These are phyloP conservation scores for Drosophila kepulauana DNA, from an alignment of 1,140 invertebrate genomes.

Conservation along the genomic window DNA sequence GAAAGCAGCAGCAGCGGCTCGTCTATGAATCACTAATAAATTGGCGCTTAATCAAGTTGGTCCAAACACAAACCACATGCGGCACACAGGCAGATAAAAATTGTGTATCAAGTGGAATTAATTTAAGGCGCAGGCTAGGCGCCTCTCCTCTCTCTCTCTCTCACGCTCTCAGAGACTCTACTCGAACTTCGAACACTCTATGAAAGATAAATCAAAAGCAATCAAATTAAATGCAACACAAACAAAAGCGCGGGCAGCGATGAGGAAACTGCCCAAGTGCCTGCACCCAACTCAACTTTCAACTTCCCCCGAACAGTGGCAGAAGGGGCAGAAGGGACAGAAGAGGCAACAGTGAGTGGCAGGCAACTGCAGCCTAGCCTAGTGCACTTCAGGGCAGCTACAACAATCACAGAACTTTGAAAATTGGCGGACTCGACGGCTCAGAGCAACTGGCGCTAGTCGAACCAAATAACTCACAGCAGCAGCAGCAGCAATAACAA, in stretches of 20 bases:
- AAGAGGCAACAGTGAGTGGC: slow-evolving; percentile 47
- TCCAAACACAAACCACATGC: slow-evolving; percentile 51
- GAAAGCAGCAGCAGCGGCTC: slow-evolving; percentile 68
- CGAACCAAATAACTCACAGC: slow-evolving; percentile 54
- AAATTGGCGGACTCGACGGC: slow-evolving; percentile 67
- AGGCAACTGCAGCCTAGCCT: slow-evolving; percentile 55
- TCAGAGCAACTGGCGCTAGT: slow-evolving; percentile 50
- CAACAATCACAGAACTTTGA: slow-evolving; percentile 61
- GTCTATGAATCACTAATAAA: slow-evolving; percentile 76
- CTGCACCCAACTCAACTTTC: slow-evolving; percentile 24
- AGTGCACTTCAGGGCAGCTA: slow-evolving; percentile 66
- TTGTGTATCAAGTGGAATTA: slow-evolving; percentile 78
- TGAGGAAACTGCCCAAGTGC: slow-evolving; percentile 42
- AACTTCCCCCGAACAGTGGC: slow-evolving; percentile 5
- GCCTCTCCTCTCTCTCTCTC: slow-evolving; percentile 35
- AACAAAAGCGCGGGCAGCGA: slow-evolving; percentile 48
- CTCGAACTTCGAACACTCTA: slow-evolving; percentile 23
- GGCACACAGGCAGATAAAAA: slow-evolving; percentile 36
- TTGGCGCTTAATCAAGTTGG: slow-evolving; percentile 78
- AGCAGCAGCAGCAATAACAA: slow-evolving; percentile 29
- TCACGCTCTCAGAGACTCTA: not conserved
- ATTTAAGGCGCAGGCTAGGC: slow-evolving; percentile 56
- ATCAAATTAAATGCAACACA: slow-evolving; percentile 80
- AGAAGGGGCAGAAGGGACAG: slow-evolving; percentile 18
- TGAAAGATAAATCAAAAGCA: slow-evolving; percentile 79